Evolutionary conservation across 1,140 invertebrate genomes (phyloP).

Genomic region (Manduca sexta): DNA sequence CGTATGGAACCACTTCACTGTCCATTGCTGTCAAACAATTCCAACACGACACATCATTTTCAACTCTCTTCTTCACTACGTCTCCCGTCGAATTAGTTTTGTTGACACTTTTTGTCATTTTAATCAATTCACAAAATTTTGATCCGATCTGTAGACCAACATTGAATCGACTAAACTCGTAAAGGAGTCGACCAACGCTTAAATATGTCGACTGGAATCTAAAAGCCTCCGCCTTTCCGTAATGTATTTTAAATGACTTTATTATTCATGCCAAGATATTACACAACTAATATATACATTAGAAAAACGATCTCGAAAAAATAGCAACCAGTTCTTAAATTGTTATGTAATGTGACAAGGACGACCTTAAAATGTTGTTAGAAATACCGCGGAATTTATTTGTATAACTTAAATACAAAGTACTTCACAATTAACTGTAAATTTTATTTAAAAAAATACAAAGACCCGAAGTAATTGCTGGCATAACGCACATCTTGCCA

Average conservation of each 20-base stretch:
- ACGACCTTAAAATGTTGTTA: conserved; percentile 14
- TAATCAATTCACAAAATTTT: background rate
- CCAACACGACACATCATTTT: conserved; percentile 46
- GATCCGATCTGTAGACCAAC: conserved; percentile 1
- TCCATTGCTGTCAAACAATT: conserved; percentile 50
- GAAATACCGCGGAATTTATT: conserved; percentile 6
- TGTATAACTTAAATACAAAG: background rate
- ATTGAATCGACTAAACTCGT: conserved; percentile 21
- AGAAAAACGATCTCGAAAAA: conserved; percentile 27
- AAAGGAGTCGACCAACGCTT: conserved; percentile 24
- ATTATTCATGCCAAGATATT: conserved; percentile 43
- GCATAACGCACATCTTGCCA: conserved; percentile 8
- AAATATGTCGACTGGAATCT: conserved; percentile 27
- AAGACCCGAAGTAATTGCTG: conserved; percentile 6
- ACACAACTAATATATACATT: conserved; percentile 26
- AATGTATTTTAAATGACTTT: conserved; percentile 50
- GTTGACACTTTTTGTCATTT: background rate
- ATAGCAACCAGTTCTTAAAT: conserved; percentile 10
- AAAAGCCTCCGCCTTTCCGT: conserved; percentile 21
- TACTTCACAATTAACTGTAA: no score
- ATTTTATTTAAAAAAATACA: no score
- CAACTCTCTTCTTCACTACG: conserved; percentile 18
- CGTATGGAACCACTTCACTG: conserved; percentile 11
- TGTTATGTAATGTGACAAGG: conserved; percentile 14
- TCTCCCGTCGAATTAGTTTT: background rate